Evolutionary conservation across 1,140 invertebrate species (phyloP), one percentile per base, ranked within the genome.

Genomic region (Drosophila repleta): DNA sequence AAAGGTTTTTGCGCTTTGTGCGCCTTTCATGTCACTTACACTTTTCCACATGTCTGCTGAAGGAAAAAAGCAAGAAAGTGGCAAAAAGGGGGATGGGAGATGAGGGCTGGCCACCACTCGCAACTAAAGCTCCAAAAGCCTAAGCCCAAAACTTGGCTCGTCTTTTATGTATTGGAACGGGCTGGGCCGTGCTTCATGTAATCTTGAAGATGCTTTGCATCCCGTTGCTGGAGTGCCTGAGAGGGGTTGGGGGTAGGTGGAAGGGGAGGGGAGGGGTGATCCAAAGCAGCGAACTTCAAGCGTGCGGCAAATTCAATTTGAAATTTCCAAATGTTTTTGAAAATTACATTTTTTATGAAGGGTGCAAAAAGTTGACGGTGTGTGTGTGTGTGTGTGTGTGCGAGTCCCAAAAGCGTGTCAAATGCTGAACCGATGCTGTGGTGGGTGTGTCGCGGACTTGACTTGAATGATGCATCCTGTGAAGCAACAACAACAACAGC

Each of bases 331-430:
- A 87, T 87, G 82, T 82, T 87, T 85, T 66, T 72, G 78, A 60
- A 88, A 87, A 87, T 87, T 87, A 87, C 74, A 87, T 87, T 82
- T 85, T 87, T 87, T 76, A 87, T 87, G 78, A 87, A 80, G 82
- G 82, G 82, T 87, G 74, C 77, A 58, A 60, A 35, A 43, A 70
- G 65, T 69, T 73, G 46, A 51, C 68, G 60, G 41, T 58, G 66
- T 35, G 29, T 32, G 24, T 57, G 64, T 24, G 48, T 4, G 41
- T 58, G 66, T 35, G 29, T 32, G 24, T 57, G 64, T 24, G 48
- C 13, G 17, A 17, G 39, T 35, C 52, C 43, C 66, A 55, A 77
- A 45, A 57, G 39, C 35, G 78, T 81, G 73, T 80, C 78, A 80
- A 81, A 60, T 62, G 49, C 45, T 78, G 65, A 75, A 73, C 69